Evolutionary conservation across 2,113 vertebrate genomes (phyloP), one percentile per base, ranked within the genome.

Genomic region (Eublepharis macularius): DNA sequence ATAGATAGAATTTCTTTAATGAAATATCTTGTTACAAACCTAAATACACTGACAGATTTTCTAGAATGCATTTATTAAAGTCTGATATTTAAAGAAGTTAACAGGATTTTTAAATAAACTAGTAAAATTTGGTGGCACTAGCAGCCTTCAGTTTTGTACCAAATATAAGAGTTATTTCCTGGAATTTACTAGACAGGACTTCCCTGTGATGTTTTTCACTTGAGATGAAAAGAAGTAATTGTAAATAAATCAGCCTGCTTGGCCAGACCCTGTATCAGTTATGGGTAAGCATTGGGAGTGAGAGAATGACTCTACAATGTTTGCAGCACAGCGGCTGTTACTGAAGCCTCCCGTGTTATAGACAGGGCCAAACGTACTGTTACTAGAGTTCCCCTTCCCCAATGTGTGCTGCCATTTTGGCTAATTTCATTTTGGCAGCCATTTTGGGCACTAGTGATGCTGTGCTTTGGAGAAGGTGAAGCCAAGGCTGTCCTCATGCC

Each of bases 51-150:
- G 93, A 94, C 92, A 91, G 81, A 89, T 87, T 82, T 90, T 94
- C 87, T 90, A 82, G 88, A 91, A 86, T 63, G 89, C 92, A 69
- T 76, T 86, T 66, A 90, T 91, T 84, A 85, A 90, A 86, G 84
- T 41, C 86, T 84, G 32, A 85, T 83, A 82, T 60, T 0, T 1
- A 88, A 89, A 51, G 47, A 85, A 43, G 84, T 88, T 89, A 88
- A 77, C n/a, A 16, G 76, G 10, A 90, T 90, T 94, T 89, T 80
- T 91, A 93, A 93, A 92, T 92, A 83, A 73, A 91, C 45, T 86
- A 92, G 77, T 87, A 92, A 94, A 93, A 93, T 68, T 92, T 91
- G 57, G 49, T 85, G 79, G 81, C 87, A 75, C 21, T 81, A 41
- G 85, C 89, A 94, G 93, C 21, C 49, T 85, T 90, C 12, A 76